Base-by-base conservation (phyloP, 2,797 vertebrate genomes). In the Lateolabrax maculatus region DNA sequence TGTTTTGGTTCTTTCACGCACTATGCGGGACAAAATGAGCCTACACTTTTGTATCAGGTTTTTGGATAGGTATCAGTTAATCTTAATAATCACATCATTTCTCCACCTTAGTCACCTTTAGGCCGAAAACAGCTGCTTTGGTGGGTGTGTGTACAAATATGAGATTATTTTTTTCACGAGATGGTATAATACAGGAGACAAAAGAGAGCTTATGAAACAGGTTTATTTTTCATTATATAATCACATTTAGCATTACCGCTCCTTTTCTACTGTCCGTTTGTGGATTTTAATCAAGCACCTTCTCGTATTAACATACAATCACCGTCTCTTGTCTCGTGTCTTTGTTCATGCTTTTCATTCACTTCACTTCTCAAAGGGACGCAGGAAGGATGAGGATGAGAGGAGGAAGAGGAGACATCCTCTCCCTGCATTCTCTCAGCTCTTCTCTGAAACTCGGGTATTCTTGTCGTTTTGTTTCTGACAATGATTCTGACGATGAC, bases 251-350 rank as follows among this genome's bases (percentile, higher is more conserved):
- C 18, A 6, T 21, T 21, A 21, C 19, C 3, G n/a, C 8, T 31
- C 25, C 10, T 58, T 43, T 13, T 48, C 10, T 27, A 36, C 5
- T 27, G 16, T 37, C 16, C 18, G 1, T 34, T 44, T 11, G 5
- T 52, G 36, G 25, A 29, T 31, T 70, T 27, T 11, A 46, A 31
- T 23, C 21, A 19, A 44, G 6, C 52, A 43, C 68, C 66, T 65
- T 80, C 31, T 75, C 64, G n/a, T 36, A 65, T 67, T 64, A 46
- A 74, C 51, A 81, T 31, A 83, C 80, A 85, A 84, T 85, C 75
- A 83, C 71, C 18, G 60, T n/a, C 80, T 81, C 71, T 85, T 83
- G 80, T 84, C 46, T 62, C 3, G 29, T 1, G 66, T 51, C 57
- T 80, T 74, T 80, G 71, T 80, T 51, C 12, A 29, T 5, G 72